A percentile compares a stretch with the other conserved stretches of the same genome.
These are phyloP conservation scores for Vireo griseus DNA, from an alignment of 2,797 vertebrate genomes.

Conservation along the genomic window DNA sequence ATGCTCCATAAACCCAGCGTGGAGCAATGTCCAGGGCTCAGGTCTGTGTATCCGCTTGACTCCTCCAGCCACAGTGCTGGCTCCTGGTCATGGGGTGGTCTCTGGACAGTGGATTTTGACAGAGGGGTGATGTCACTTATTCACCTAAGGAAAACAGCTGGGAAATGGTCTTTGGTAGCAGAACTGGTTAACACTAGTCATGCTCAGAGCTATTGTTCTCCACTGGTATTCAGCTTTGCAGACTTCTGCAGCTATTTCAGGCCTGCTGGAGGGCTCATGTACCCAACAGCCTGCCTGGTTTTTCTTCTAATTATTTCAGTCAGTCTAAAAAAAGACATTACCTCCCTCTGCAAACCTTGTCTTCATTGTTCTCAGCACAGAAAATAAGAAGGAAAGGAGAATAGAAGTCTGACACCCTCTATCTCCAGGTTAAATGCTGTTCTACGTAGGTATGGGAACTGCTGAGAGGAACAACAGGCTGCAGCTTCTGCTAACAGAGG, in stretches of 20 bases:
- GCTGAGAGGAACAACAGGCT: background rate
- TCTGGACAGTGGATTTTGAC: background rate
- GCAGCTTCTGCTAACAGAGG: background rate
- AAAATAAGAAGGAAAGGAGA: conserved; percentile 5
- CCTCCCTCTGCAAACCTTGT: conserved; percentile 55
- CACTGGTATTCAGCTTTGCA: conserved; percentile 48
- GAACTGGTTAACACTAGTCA: conserved; percentile 36
- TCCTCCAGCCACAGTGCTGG: accelerated
- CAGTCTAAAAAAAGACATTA: conserved; percentile 52
- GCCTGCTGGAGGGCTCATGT: conserved; percentile 45
- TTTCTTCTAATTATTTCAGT: conserved; percentile 55
- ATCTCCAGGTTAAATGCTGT: background rate
- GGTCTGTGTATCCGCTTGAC: accelerated
- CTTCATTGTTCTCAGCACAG: background rate
- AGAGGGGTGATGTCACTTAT: background rate
- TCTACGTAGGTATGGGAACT: background rate
- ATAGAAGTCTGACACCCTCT: background rate
- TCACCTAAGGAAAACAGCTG: background rate
- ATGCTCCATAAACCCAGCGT: accelerated
- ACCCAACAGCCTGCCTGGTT: conserved; percentile 47
- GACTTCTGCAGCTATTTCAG: conserved; percentile 59
- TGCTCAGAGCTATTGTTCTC: conserved; percentile 43
- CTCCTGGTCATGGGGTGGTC: background rate
- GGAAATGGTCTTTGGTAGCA: background rate
- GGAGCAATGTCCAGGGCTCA: background rate